Evolutionary conservation across 2,888 invertebrate genomes (phyloP).

Genomic region (Hofmannophila pseudospretella): DNA sequence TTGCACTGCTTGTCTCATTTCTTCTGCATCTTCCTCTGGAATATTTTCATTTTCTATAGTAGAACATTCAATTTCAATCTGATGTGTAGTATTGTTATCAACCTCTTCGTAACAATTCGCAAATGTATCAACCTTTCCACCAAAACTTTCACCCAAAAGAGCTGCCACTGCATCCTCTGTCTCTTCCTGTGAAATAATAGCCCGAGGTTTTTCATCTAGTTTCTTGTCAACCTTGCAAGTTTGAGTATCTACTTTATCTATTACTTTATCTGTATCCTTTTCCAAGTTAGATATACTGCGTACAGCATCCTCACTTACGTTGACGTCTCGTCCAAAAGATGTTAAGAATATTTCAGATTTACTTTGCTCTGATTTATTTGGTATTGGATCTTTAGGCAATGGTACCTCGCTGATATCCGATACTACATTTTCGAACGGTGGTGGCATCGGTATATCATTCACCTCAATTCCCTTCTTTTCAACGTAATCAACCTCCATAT

Average conservation of each 20-base stretch:
- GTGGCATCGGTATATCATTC: conserved; percentile 61
- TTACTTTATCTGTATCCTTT: conserved; percentile 35
- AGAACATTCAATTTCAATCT: conserved; percentile 65
- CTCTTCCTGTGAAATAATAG: conserved; percentile 93
- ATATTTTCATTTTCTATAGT: conserved; percentile 73
- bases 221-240: conserved; percentile 73
- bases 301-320: conserved; percentile 87
- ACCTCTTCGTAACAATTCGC: conserved; percentile 75
- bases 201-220: conserved; percentile 86
- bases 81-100: conserved; percentile 52
- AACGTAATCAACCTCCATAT: conserved; percentile 33
- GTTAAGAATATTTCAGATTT: conserved; percentile 78
- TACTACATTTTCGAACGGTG: conserved; percentile 40
- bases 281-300: conserved; percentile 84
- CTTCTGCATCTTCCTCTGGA: conserved; percentile 86
- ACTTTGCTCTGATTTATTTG: conserved; percentile 31
- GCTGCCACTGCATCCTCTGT: conserved; percentile 95
- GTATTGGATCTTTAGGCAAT: conserved; percentile 46
- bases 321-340: conserved; percentile 20
- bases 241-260: conserved; percentile 47
- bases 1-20: conserved; percentile 90
- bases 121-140: conserved; percentile 78
- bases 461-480: conserved; percentile 49
- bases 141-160: conserved; percentile 90
- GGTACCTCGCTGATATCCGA: conserved; percentile 71